phyloP scores from a whole-genome alignment of 2,888 invertebrate genomes.

The Camponotus fellah region DNA sequence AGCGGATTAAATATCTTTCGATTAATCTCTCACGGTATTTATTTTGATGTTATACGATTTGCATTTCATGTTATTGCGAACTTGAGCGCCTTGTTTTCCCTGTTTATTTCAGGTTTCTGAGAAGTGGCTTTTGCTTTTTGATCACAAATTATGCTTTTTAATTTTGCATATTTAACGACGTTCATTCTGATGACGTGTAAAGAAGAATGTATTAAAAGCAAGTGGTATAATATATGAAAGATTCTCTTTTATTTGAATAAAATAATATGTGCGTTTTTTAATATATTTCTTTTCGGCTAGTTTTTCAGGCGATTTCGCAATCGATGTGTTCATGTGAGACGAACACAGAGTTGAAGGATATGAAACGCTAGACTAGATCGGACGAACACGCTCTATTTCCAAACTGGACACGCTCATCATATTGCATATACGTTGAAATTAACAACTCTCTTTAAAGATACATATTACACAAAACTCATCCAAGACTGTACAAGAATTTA shows the following conservation, averaged over 20 bases:
- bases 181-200: not conserved
- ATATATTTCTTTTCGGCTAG: not conserved
- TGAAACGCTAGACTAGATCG: conserved; percentile 39
- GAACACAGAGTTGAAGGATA: conserved; percentile 12
- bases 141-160: not conserved
- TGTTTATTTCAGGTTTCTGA: not conserved
- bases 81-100: not conserved
- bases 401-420: conserved; percentile 27
- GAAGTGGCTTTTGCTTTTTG: not conserved
- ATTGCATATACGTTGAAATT: conserved; percentile 37
- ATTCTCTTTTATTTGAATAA: conserved; percentile 16
- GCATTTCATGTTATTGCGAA: not conserved
- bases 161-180: not conserved
- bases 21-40: not conserved
- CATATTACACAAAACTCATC: conserved; percentile 31
- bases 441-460: conserved; percentile 4
- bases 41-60: not conserved
- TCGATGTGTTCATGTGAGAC: conserved; percentile 8
- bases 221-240: not conserved
- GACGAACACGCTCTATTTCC: conserved; percentile 15
- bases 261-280: conserved; percentile 4
- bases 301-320: conserved; percentile 1
- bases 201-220: not conserved
- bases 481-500: conserved; percentile 41
- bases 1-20: not conserved